phyloP scores from a whole-genome alignment of 2,888 invertebrate genomes.

The Diaphora mendica region DNA sequence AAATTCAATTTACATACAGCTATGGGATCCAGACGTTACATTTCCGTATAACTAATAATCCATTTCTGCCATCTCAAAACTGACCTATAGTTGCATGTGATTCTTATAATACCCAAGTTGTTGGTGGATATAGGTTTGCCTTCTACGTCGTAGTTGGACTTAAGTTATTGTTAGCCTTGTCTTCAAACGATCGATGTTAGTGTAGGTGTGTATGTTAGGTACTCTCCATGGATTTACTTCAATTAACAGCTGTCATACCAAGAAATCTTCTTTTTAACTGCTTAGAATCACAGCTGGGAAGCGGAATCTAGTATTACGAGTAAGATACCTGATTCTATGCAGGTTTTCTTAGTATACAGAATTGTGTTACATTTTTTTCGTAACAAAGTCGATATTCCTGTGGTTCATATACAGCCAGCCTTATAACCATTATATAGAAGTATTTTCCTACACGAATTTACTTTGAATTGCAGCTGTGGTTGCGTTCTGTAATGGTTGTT shows the following conservation, averaged over 20 bases:
- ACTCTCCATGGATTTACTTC: not conserved
- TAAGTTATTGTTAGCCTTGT: too few relatives aligned
- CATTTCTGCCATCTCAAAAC: too few relatives aligned
- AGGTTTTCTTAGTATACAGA: not conserved
- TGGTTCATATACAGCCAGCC: not conserved
- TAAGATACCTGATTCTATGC: not conserved
- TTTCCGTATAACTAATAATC: too few relatives aligned
- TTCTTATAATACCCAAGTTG: not conserved
- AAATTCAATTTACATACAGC: too few relatives aligned
- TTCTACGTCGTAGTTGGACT: not conserved
- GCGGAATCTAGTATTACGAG: not conserved
- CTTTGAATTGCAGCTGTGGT: constrained; percentile 11
- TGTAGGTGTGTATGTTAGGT: not conserved
- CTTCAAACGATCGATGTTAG: too few relatives aligned
- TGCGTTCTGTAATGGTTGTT: not conserved
- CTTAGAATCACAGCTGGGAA: not conserved
- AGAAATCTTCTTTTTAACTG: not conserved
- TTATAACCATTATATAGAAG: not conserved
- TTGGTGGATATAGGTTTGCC: not conserved
- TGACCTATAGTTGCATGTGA: too few relatives aligned
- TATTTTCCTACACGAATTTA: constrained; percentile 13
- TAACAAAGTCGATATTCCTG: not conserved
- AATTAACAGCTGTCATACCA: not conserved
- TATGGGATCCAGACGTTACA: too few relatives aligned
- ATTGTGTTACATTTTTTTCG: not conserved